Evolutionary conservation across 2,113 vertebrate species (phyloP).

Genomic region (Mellivora capensis): DNA sequence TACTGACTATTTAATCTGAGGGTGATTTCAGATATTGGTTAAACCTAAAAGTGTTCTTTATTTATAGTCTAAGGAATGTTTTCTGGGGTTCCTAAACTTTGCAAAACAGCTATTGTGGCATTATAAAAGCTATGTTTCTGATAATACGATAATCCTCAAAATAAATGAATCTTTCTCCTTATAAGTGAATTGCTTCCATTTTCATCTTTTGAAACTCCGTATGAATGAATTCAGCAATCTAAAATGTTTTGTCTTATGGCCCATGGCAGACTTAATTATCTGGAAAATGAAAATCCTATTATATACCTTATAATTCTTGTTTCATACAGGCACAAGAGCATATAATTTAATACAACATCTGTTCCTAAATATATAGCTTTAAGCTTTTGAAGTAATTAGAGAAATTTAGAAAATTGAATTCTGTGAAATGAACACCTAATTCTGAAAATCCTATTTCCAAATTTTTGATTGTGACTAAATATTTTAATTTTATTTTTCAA

Average conservation of each 20-base stretch:
- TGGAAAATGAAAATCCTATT: slow-evolving; percentile 68
- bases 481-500: background rate
- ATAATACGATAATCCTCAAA: background rate
- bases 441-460: slow-evolving; percentile 13
- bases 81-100: background rate
- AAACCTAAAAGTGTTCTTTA: background rate
- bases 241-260: slow-evolving; percentile 21
- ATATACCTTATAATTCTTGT: slow-evolving; percentile 31
- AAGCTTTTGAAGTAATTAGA: slow-evolving; percentile 41
- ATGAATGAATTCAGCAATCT: slow-evolving; percentile 49
- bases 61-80: background rate
- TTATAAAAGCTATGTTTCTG: background rate
- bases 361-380: slow-evolving; percentile 35
- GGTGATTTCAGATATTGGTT: slow-evolving; percentile 53
- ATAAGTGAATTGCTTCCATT: slow-evolving; percentile 21
- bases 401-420: slow-evolving; percentile 56
- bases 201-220: background rate
- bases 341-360: slow-evolving; percentile 56
- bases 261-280: slow-evolving; percentile 35
- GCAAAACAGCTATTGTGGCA: slow-evolving; percentile 36
- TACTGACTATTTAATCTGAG: background rate
- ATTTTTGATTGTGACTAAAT: background rate
- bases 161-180: background rate
- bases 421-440: background rate
- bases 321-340: slow-evolving; percentile 50